These are phyloP conservation scores for Tolypeutes matacus DNA, from an alignment of 2,797 vertebrate species.

Conservation along the genomic window DNA sequence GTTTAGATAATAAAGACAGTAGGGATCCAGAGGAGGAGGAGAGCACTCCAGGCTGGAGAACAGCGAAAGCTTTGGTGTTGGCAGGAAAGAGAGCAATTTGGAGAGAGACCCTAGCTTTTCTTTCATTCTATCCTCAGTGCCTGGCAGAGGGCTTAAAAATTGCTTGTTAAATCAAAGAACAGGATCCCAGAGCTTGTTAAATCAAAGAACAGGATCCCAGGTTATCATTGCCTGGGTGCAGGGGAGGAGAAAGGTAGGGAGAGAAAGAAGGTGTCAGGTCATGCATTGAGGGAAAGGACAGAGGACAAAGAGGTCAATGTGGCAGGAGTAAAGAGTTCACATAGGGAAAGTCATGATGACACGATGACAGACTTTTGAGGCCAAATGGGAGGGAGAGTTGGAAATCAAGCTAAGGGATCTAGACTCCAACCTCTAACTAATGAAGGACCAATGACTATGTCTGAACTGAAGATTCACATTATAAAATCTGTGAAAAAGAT, in stretches of 20 bases:
- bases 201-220: neutral
- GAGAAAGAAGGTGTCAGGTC: neutral
- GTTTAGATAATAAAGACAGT: neutral
- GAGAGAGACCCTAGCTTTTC: neutral
- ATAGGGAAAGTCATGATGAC: neutral
- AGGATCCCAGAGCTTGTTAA: neutral
- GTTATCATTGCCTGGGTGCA: neutral
- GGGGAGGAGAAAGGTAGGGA: accelerated
- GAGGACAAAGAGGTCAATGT: neutral
- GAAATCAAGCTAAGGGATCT: neutral
- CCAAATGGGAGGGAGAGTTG: neutral
- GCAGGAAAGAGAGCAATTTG: neutral
- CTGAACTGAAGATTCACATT: neutral
- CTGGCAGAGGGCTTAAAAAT: neutral
- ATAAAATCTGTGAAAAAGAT: constrained; percentile 13
- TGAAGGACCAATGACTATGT: neutral
- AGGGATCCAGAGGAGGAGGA: neutral
- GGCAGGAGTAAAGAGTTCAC: neutral
- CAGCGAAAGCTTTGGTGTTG: neutral
- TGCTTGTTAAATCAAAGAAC: neutral
- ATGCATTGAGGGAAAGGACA: neutral
- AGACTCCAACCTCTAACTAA: neutral
- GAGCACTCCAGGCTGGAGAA: neutral
- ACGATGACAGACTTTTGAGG: neutral
- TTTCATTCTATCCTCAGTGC: neutral